These are phyloP conservation scores for Mycteria americana DNA, from an alignment of 2,797 vertebrate genomes.

Conservation along the genomic window DNA sequence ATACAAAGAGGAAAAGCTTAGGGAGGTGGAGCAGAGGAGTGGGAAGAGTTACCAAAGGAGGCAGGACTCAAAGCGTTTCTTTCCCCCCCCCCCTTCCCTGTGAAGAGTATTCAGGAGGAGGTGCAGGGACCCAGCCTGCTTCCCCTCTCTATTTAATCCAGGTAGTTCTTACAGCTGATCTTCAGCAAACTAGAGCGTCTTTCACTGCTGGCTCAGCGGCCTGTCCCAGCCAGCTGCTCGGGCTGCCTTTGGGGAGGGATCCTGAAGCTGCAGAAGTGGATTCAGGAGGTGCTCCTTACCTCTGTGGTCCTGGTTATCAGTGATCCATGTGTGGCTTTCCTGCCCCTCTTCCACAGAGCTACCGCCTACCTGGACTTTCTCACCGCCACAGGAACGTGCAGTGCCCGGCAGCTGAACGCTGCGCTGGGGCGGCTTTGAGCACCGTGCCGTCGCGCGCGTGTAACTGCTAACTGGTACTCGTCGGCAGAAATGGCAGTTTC, in stretches of 20 bases:
- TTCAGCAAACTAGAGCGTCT: neutral
- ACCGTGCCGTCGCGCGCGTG: fast-evolving
- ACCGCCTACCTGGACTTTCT: neutral
- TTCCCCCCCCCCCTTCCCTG: neutral
- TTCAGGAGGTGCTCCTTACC: neutral
- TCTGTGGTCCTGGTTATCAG: neutral
- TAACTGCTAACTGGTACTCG: neutral
- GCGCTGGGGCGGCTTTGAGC: neutral
- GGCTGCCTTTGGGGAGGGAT: neutral
- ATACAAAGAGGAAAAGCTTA: neutral
- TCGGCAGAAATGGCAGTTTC: neutral
- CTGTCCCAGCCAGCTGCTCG: neutral
- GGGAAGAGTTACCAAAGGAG: neutral
- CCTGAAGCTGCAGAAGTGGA: neutral
- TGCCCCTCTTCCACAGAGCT: neutral
- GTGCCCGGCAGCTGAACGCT: fast-evolving
- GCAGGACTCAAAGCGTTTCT: neutral
- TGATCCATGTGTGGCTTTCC: neutral
- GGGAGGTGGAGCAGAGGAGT: neutral
- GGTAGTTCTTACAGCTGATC: neutral
- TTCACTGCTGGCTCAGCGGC: neutral
- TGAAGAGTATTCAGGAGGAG: neutral
- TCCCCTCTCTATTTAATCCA: neutral
- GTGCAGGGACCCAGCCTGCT: neutral
- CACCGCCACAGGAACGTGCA: neutral